Evolutionary conservation across 1,140 invertebrate genomes (phyloP).

Genomic region (Trichonephila clavata): DNA sequence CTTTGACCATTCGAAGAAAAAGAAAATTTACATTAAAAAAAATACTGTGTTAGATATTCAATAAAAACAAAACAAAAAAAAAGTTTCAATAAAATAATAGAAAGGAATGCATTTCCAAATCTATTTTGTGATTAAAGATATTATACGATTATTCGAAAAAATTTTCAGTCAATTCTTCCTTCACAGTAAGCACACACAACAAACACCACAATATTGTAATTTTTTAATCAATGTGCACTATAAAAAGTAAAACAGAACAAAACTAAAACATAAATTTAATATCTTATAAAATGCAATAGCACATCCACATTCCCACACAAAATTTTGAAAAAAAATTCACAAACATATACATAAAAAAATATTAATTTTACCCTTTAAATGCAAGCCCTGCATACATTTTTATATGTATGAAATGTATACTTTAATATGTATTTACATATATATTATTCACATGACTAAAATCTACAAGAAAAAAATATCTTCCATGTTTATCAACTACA

Average conservation of each 20-base stretch:
- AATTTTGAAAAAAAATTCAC: not conserved
- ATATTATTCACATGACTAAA: constrained; percentile 23
- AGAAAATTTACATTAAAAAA: not conserved
- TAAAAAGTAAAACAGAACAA: too few species aligned
- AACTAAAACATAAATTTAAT: not conserved
- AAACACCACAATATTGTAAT: too few species aligned
- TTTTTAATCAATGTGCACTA: not conserved
- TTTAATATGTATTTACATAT: not conserved
- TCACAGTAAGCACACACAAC: too few species aligned
- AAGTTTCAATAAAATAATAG: not conserved
- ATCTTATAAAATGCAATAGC: not conserved
- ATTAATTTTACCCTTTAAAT: not conserved
- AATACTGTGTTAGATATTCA: not conserved
- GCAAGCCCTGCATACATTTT: constrained; percentile 2
- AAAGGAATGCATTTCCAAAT: not conserved
- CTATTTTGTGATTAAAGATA: too few species aligned
- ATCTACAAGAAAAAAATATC: constrained; percentile 30
- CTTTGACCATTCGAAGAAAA: not conserved
- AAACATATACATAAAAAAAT: not conserved
- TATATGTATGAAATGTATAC: constrained; percentile 2
- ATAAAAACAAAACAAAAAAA: not conserved
- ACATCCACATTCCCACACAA: not conserved
- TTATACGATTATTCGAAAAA: too few species aligned
- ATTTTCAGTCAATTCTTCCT: too few species aligned
- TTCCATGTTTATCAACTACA: constrained; percentile 4